Evolutionary conservation across 64 coral and sea anemone species (phyloP).

Genomic region (Exaiptasia diaphana): DNA sequence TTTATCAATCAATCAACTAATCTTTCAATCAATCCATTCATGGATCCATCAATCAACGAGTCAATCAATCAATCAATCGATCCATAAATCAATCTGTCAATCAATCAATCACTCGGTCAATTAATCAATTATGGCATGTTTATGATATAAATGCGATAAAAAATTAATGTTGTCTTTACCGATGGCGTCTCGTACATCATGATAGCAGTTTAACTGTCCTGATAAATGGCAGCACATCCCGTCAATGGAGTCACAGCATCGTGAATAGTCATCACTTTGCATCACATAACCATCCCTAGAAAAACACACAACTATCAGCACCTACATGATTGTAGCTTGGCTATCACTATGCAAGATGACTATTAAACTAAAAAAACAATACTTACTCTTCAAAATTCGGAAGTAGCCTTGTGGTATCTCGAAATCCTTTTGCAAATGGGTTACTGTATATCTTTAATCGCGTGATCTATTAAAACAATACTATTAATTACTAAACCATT

Average conservation of each 20-base stretch:
- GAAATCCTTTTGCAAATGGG: conserved; percentile 91
- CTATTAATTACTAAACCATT: background rate
- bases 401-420: conserved; percentile 76
- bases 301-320: background rate
- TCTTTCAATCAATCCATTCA: no score
- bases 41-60: no score
- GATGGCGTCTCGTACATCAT: background rate
- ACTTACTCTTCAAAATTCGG: conserved; percentile 27
- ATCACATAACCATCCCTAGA: conserved; percentile 12
- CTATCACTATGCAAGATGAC: background rate
- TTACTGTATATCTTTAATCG: conserved; percentile 95
- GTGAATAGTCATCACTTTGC: conserved; percentile 7
- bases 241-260: background rate
- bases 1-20: no score
- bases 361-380: background rate
- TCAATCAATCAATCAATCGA: no score
- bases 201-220: conserved; percentile 8
- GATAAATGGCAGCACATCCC: background rate
- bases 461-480: conserved; percentile 63
- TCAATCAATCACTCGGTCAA: no score
- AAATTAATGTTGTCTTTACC: background rate
- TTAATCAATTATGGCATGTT: no score
- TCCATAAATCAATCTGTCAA: no score
- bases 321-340: background rate
- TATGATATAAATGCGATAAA: no score